Evolutionary conservation across 1,140 invertebrate genomes (phyloP), one percentile per base, ranked within the genome.

Genomic region (Spodoptera frugiperda): DNA sequence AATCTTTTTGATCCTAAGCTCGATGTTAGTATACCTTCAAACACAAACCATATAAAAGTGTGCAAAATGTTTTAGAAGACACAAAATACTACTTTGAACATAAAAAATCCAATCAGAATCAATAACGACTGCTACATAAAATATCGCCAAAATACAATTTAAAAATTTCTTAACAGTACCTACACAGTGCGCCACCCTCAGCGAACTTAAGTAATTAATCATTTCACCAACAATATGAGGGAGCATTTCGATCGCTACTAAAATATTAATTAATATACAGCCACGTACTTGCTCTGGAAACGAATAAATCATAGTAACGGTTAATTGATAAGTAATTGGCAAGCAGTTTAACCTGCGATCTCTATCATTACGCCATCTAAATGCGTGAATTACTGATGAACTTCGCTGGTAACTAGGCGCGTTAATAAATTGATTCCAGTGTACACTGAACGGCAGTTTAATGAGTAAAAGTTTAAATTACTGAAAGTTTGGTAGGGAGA

Each of bases 221-320:
- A 61, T 61, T 10, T n/a, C 10, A 10, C 57, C 4, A 15, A 61
- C 6, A 61, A 39, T 10, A 39, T 61, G n/a, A 61, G 10, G 30
- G 11, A 21, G 3, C 21, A 14, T 11, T 57, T 57, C n/a, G 57
- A 44, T 39, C 4, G 1, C n/a, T 33, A 3, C 9, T 44, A 44
- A 61, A 9, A 44, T 44, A 59, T 14, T 59, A 61, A 61, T 61
- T 61, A 61, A 61, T 61, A 61, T 11, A 17, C 30, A 61, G 10
- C 39, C 11, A 61, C 57, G 15, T 61, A 10, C n/a, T 39, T 39
- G 57, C 33, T 15, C 8, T n/a, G 57, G 10, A 61, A 61, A 61
- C 30, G 33, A 44, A 61, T 61, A 61, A 61, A 44, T 61, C 57
- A 61, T 33, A 61, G 15, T 61, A 44, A 61, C 15, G 15, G 33